Base-by-base conservation (phyloP, 2,888 invertebrate genomes). In the Caenorhabditis angaria region DNA sequence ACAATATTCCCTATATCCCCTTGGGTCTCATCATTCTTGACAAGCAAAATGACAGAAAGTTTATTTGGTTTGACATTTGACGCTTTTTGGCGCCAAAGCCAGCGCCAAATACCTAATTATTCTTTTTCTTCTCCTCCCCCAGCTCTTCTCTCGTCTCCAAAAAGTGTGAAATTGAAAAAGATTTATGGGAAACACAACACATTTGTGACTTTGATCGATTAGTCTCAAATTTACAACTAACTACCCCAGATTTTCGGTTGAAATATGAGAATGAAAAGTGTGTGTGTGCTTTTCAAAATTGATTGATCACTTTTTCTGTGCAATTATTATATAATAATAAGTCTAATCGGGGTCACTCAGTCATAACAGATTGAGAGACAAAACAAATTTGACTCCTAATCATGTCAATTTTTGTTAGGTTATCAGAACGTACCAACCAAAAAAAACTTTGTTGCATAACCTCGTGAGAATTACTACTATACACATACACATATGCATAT, bases 201-300 rank as follows among this genome's bases (percentile, higher is more conserved):
- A 32, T 32, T 41, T 5, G 5, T 41, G 41, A 41, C 18, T 41
- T 41, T 41, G 41, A 41, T 41, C 41, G 41, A 41, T 41, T 41
- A 41, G 41, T 41, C 41, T 41, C 41, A 41, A 41, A 41, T 41
- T 41, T 41, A 41, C 41, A 41, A 41, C 41, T 18, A 6, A 32
- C 32, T 10, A 8, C 32, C 5, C 32, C n/a, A n/a, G n/a, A n/a
- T n/a, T n/a, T n/a, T 8, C 18, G 41, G 41, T 18, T 41, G 41
- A 41, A 41, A 41, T 41, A 41, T 41, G 41, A 41, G 32, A 32
- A 18, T 18, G 18, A 41, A 18, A 18, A 41, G 18, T 41, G 41
- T 41, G 41, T 41, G 41, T 41, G 41, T 41, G 41, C 41, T 41
- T 41, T 41, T 41, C 41, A 41, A 41, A 41, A 41, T 41, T 41